Percentiles rank a stretch among this genome's conserved stretches.
Conservation (phyloP, 2,888 invertebrate genomes). For the Meteorus cinctellus region DNA sequence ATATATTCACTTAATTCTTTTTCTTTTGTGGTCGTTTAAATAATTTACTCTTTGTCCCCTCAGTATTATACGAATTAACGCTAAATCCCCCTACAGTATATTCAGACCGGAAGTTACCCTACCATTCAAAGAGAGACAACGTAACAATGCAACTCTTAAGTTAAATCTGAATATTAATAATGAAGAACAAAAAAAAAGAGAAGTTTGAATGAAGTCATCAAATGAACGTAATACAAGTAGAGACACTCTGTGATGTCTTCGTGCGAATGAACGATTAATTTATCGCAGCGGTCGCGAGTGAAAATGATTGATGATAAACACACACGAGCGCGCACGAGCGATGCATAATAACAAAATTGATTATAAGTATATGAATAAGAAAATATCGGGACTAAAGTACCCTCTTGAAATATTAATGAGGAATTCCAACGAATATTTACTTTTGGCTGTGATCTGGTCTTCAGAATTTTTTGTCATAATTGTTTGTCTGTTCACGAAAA, state of each 20-base stretch:
- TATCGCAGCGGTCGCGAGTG: constrained; percentile 33
- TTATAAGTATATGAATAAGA: not conserved
- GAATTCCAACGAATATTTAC: constrained; percentile 30
- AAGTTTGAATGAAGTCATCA: not conserved
- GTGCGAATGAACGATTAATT: constrained; percentile 36
- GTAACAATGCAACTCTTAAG: not conserved
- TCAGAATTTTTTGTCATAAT: too few relatives aligned
- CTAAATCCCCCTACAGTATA: not conserved
- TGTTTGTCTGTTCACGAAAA: too few relatives aligned
- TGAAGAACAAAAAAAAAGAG: not conserved
- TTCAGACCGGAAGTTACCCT: not conserved
- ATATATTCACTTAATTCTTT: not conserved
- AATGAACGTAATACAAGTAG: not conserved
- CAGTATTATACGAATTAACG: not conserved
- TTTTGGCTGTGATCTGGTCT: too few relatives aligned
- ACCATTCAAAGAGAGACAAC: not conserved
- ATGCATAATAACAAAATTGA: constrained; percentile 30
- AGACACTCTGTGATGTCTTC: not conserved
- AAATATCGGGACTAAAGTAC: not conserved
- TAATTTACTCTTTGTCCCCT: not conserved
- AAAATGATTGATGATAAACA: constrained; percentile 36
- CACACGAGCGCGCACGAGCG: constrained; percentile 23
- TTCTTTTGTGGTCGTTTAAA: not conserved
- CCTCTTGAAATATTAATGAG: constrained; percentile 29
- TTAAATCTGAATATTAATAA: not conserved